Evolutionary conservation across 2,113 vertebrate species (phyloP).

Genomic region (Odocoileus hemionus): DNA sequence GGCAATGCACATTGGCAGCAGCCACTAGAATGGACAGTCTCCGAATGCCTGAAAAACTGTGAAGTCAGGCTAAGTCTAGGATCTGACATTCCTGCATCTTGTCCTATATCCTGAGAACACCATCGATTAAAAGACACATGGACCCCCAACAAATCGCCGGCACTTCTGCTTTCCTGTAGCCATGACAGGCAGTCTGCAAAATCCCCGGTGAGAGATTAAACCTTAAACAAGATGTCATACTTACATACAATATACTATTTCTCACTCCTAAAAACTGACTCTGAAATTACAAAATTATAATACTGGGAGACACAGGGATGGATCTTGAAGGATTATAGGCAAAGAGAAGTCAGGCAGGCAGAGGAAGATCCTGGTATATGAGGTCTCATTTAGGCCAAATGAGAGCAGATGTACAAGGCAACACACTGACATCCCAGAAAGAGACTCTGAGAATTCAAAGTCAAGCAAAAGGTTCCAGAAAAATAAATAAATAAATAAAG

Average conservation of each 20-base stretch:
- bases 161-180: background rate
- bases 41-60: background rate
- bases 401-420: background rate
- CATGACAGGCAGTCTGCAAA: background rate
- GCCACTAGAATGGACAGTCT: background rate
- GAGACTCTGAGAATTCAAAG: background rate
- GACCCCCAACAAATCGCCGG: background rate
- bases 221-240: background rate
- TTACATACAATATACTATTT: accelerated
- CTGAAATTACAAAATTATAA: background rate
- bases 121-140: background rate
- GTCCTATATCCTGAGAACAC: background rate
- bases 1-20: background rate
- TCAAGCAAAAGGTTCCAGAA: background rate
- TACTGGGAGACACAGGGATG: background rate
- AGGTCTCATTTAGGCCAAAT: background rate
- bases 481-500: background rate
- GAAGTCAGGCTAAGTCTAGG: background rate
- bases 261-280: background rate
- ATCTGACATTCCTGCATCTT: background rate
- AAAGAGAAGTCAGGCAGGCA: background rate
- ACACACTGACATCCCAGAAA: background rate
- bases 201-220: background rate
- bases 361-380: background rate
- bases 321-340: background rate